A percentile compares a stretch with the other conserved stretches of the same genome.
Conservation (phyloP, 2,797 vertebrate species). For the Notamacropus eugenii region DNA sequence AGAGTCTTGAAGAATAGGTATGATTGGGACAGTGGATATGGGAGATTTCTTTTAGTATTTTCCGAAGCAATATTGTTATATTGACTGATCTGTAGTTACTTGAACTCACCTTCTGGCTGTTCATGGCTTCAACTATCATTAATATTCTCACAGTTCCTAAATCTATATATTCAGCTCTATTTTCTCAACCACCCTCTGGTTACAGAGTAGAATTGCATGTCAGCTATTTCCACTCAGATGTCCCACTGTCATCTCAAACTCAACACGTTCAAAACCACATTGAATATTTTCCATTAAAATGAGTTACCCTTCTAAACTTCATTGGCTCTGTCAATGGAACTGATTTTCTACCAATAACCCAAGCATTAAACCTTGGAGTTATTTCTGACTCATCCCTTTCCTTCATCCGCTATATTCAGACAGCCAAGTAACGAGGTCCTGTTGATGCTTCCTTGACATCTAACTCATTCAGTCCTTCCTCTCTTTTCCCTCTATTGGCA, state of each 20-base stretch:
- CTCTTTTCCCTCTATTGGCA: not conserved
- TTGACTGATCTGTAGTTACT: not conserved
- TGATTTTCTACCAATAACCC: not conserved
- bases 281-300: not conserved
- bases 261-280: not conserved
- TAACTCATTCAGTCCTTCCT: not conserved
- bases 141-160: not conserved
- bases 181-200: not conserved
- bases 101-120: not conserved
- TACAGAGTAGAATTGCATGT: not conserved
- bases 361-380: not conserved
- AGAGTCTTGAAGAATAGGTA: not conserved
- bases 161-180: not conserved
- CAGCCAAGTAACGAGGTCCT: not conserved
- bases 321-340: not conserved
- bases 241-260: not conserved
- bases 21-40: not conserved
- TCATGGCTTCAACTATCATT: not conserved
- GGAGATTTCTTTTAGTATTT: not conserved
- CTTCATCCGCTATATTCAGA: not conserved
- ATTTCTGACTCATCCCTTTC: not conserved
- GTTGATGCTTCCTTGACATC: not conserved
- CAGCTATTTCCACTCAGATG: not conserved
- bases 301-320: not conserved
- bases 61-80: slow-evolving; percentile 1